A percentile compares a stretch with the other conserved stretches of the same genome.
phyloP scores from a whole-genome alignment of 1,140 invertebrate genomes.

The Laupala kohalensis region DNA sequence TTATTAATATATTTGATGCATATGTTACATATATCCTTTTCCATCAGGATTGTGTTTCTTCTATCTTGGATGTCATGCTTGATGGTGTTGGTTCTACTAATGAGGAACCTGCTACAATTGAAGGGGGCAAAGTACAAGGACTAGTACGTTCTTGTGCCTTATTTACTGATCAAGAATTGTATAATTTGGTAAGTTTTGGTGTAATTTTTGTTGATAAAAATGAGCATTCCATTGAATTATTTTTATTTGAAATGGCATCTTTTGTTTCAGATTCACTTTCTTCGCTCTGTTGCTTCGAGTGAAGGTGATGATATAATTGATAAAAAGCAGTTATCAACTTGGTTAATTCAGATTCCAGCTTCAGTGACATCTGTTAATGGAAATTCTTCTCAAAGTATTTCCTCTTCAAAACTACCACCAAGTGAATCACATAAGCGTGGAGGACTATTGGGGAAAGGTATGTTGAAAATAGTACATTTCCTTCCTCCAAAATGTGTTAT shows the following conservation, averaged over 20 bases:
- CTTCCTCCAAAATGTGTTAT: too few species aligned
- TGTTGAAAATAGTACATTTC: neutral
- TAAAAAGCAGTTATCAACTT: conserved; percentile 22
- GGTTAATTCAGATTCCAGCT: conserved; percentile 18
- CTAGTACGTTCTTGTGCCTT: conserved; percentile 47
- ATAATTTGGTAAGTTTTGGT: conserved; percentile 37
- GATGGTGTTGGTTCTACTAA: conserved; percentile 42
- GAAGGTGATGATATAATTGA: conserved; percentile 22
- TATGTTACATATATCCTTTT: conserved; percentile 10
- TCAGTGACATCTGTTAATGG: conserved; percentile 13
- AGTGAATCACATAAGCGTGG: conserved; percentile 17
- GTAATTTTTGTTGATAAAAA: neutral
- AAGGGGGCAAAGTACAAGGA: conserved; percentile 42
- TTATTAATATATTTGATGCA: conserved; percentile 6
- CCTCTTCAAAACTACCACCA: conserved; percentile 15
- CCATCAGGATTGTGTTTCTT: conserved; percentile 54
- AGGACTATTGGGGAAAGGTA: conserved; percentile 29
- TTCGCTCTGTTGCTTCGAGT: conserved; percentile 28
- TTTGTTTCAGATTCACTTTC: conserved; percentile 30
- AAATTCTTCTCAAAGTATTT: conserved; percentile 11
- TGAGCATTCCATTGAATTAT: neutral
- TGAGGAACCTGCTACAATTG: conserved; percentile 37
- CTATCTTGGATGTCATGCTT: conserved; percentile 55
- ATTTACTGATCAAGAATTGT: conserved; percentile 52
- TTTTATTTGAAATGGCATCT: neutral